phyloP scores from a whole-genome alignment of 1,140 invertebrate genomes.

The Drosophila sturtevanti region DNA sequence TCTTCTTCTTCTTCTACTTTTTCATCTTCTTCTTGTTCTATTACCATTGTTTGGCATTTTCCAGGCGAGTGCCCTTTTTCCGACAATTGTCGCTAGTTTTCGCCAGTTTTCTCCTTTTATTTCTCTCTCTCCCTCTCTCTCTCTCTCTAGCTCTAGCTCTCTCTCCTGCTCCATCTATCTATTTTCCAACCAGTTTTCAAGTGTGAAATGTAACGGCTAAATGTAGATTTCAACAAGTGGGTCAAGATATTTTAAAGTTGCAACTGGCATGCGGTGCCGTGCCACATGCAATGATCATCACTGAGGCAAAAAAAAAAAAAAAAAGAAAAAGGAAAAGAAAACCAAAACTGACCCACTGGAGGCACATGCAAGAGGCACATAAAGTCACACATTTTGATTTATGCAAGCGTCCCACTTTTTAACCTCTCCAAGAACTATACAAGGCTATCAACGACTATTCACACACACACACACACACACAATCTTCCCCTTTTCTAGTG shows the following conservation, averaged over 20 bases:
- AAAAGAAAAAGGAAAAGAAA: too few species aligned
- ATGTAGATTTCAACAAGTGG: constrained; percentile 49
- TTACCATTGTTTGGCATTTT: constrained; percentile 62
- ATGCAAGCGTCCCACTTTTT: constrained; percentile 60
- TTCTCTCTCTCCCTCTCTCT: too few species aligned
- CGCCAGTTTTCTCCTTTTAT: constrained; percentile 35
- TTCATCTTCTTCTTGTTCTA: not conserved
- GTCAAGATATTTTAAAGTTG: constrained; percentile 42
- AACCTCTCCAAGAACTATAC: too few species aligned
- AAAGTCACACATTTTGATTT: constrained; percentile 58
- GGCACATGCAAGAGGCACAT: constrained; percentile 3
- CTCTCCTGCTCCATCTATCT: too few species aligned
- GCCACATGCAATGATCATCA: constrained; percentile 56
- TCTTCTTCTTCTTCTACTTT: not conserved
- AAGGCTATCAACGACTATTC: too few species aligned
- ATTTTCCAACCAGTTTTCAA: constrained; percentile 62
- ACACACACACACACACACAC: too few species aligned
- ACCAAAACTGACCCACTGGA: constrained; percentile 53
- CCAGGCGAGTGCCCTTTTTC: constrained; percentile 39
- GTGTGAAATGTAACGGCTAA: constrained; percentile 70
- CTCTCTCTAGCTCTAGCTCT: too few species aligned
- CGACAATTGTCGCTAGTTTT: constrained; percentile 69
- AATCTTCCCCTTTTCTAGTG: constrained; percentile 13
- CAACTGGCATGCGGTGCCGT: constrained; percentile 54
- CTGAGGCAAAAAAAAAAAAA: too few species aligned